Base-by-base conservation (phyloP, 2,797 vertebrate genomes). In the Lithobates sylvaticus region DNA sequence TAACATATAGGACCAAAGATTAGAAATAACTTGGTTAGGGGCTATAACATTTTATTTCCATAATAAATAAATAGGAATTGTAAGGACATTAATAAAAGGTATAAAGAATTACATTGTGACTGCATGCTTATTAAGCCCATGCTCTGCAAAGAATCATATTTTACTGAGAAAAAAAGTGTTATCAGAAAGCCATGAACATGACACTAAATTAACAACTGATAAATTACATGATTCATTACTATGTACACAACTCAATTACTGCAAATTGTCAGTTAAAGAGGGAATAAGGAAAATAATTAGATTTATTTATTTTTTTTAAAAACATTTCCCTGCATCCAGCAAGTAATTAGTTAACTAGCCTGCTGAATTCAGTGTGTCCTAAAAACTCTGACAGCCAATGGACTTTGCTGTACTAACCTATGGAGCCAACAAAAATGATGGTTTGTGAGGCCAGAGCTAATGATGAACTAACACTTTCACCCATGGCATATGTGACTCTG, bases 81-180 rank as follows among this genome's bases (percentile, higher is more conserved):
- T 32, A 26, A 83, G 65, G 71, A 18, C 27, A 83, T 69, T 75
- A 36, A 83, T 83, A 65, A 44, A 74, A 73, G 16, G 29, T 21
- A 23, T 34, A 73, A 80, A 61, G 70, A 72, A 77, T 81, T 70
- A 86, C 34, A 47, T 42, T 27, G 85, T 78, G 58, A 78, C 47
- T 26, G 44, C 85, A 86, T 86, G 85, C 85, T 29, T 72, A 71
- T 77, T 77, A 83, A 71, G 77, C 47, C 75, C 85, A 83, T 86
- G 80, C 80, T 83, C 34, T 67, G 79, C 42, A 50, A 67, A 26
- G 29, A 39, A 64, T 82, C 15, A 27, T 34, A n/a, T n/a, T 29
- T 39, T 50, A 81, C 42, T 61, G 15, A 72, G 54, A 71, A 64
- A 47, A 15, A 71, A 64, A 47, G 9, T 18, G 80, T 73, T 82